These are phyloP conservation scores for Hippotragus niger DNA, from an alignment of 2,113 vertebrate genomes.

Conservation along the genomic window DNA sequence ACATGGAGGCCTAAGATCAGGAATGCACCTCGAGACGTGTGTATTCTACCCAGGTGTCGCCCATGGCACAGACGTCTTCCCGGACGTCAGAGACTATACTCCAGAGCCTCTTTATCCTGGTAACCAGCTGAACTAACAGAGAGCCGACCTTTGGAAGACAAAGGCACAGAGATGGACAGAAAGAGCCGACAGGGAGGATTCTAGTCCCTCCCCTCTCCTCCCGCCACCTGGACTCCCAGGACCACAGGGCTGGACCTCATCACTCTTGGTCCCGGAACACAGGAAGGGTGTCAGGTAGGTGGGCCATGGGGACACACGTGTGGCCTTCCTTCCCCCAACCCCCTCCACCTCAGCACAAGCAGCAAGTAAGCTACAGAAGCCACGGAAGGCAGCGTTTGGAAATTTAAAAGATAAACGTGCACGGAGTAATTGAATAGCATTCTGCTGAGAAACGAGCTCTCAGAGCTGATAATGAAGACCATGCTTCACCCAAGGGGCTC, in stretches of 20 bases:
- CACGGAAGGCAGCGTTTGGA: background rate
- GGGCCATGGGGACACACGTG: background rate
- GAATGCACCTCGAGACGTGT: background rate
- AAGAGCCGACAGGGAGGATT: background rate
- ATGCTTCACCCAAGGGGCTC: background rate
- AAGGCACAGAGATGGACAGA: background rate
- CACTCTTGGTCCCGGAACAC: background rate
- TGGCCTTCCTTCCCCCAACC: background rate
- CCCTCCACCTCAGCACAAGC: background rate
- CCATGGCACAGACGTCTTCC: background rate
- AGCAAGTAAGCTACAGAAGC: background rate
- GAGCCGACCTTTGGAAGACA: background rate
- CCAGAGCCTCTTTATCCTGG: background rate
- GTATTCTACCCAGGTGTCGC: background rate
- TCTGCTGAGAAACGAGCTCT: conserved; percentile 19
- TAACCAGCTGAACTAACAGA: background rate
- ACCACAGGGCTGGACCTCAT: background rate
- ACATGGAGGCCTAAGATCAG: background rate
- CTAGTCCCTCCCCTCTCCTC: background rate
- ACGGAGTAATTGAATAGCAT: background rate
- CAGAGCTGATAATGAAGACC: background rate
- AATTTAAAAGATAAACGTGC: conserved; percentile 11
- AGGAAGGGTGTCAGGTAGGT: background rate
- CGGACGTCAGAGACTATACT: background rate
- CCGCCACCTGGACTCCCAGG: background rate